Percentiles rank a stretch among this genome's conserved stretches.
Conservation (phyloP, 2,113 vertebrate species). For the Theropithecus gelada region DNA sequence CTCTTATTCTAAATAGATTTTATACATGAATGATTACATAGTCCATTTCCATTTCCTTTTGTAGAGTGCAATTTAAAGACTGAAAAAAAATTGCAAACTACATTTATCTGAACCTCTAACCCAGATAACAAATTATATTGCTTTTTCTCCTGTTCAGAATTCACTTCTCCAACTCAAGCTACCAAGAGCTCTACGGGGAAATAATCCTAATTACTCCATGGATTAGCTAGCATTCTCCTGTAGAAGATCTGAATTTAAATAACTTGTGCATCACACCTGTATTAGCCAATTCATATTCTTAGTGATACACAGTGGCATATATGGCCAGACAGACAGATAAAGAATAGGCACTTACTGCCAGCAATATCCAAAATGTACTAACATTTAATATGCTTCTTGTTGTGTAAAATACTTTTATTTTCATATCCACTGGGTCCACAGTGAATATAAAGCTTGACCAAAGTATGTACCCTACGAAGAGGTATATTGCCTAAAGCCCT, state of each 20-base stretch:
- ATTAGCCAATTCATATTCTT: conserved; percentile 34
- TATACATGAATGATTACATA: conserved; percentile 39
- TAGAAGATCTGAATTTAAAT: conserved; percentile 65
- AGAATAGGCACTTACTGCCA: background rate
- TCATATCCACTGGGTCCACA: background rate
- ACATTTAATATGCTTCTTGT: background rate
- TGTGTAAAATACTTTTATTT: background rate
- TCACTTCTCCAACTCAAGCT: conserved; percentile 37
- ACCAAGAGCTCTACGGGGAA: conserved; percentile 48
- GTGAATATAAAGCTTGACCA: background rate
- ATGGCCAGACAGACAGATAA: background rate
- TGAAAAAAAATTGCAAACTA: conserved; percentile 51
- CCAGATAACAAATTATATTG: conserved; percentile 49
- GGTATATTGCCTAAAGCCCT: background rate
- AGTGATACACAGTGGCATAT: background rate
- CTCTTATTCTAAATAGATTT: conserved; percentile 55
- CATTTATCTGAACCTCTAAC: conserved; percentile 61
- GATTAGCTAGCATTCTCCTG: conserved; percentile 35
- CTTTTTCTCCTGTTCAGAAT: conserved; percentile 38
- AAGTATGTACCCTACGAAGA: conserved; percentile 5
- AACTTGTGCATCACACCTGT: conserved; percentile 51
- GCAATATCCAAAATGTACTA: background rate
- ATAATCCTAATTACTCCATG: conserved; percentile 59
- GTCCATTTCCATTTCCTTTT: conserved; percentile 46
- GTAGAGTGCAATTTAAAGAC: conserved; percentile 48